Evolutionary conservation across 2,797 vertebrate species (phyloP).

Genomic region (Rhinophrynus dorsalis): DNA sequence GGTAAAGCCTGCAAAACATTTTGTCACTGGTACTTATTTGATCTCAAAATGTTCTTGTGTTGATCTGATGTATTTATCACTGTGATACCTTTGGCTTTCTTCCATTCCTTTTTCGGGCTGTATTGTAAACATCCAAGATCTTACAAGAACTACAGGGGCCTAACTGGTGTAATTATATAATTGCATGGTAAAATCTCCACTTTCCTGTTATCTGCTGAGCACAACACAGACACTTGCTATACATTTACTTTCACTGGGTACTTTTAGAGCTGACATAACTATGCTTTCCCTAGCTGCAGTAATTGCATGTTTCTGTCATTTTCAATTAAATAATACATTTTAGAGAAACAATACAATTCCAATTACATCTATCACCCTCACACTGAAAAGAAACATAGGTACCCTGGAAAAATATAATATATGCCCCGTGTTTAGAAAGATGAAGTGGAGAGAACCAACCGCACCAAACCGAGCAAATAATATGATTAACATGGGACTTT

Average conservation of each 20-base stretch:
- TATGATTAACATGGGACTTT: no score
- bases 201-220: background rate
- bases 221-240: constrained; percentile 18
- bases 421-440: no score
- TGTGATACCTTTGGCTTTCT: background rate
- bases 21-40: background rate
- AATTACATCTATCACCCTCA: background rate
- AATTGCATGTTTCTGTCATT: constrained; percentile 19
- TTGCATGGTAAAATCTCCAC: constrained; percentile 5
- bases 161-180: constrained; percentile 32
- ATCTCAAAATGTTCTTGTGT: constrained; percentile 7
- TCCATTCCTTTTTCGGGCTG: background rate
- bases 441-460: no score
- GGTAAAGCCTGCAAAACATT: background rate
- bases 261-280: background rate
- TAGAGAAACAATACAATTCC: background rate
- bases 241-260: constrained; percentile 2
- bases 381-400: background rate
- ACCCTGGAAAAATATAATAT: background rate
- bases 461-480: no score
- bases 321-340: constrained; percentile 23
- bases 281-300: background rate
- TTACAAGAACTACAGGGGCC: background rate
- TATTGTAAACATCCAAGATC: background rate
- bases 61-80: background rate